phyloP scores from a whole-genome alignment of 2,797 vertebrate genomes.

The Lemur catta region DNA sequence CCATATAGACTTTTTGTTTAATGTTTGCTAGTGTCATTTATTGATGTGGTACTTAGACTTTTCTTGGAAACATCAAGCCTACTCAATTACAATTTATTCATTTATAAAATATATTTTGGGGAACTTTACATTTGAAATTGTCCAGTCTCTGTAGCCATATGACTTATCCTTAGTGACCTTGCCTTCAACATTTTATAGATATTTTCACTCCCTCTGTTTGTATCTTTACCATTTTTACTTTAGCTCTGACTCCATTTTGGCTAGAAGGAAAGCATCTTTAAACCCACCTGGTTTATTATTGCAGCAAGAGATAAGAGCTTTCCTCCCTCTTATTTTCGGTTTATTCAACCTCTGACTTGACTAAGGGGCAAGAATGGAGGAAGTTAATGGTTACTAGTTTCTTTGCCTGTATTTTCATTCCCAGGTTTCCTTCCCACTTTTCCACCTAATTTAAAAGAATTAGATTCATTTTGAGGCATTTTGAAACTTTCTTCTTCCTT shows the following conservation, averaged over 20 bases:
- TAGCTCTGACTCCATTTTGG: not conserved
- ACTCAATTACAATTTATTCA: not conserved
- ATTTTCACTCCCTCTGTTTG: not conserved
- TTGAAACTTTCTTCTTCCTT: not conserved
- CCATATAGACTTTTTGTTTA: not conserved
- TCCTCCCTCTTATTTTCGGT: not conserved
- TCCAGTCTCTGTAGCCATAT: not conserved
- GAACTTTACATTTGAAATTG: not conserved
- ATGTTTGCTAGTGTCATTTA: not conserved
- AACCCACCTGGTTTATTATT: not conserved
- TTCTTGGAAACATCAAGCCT: not conserved
- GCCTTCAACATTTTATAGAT: not conserved
- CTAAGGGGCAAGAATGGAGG: not conserved
- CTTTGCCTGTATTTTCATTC: not conserved
- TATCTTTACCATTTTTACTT: not conserved
- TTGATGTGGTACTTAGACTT: not conserved
- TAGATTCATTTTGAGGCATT: not conserved
- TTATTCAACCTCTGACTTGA: not conserved
- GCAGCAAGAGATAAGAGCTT: not conserved
- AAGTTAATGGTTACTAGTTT: not conserved
- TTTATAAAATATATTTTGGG: not conserved
- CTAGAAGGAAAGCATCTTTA: not conserved
- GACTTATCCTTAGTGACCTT: not conserved
- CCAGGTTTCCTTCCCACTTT: not conserved
- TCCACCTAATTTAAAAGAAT: not conserved